Conservation (phyloP, 1,140 invertebrate genomes). For the Eueides isabella region DNA sequence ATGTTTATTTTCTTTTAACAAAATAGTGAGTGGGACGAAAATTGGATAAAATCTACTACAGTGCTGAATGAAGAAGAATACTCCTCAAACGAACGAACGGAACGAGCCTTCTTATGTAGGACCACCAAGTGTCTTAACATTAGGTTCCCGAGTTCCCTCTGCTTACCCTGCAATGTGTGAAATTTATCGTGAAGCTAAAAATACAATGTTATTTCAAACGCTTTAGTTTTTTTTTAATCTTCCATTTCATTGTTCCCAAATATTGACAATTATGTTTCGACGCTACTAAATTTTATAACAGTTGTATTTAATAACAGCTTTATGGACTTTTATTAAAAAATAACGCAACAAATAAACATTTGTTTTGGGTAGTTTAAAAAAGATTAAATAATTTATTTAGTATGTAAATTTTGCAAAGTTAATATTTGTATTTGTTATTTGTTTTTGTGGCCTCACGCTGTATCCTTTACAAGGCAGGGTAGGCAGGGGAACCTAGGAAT, state of each 20-base stretch:
- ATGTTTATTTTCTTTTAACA: no score
- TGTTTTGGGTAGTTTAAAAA: neutral
- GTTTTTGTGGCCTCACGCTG: no score
- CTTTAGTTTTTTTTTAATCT: neutral
- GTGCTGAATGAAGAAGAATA: no score
- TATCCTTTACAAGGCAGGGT: no score
- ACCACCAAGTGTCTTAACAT: neutral
- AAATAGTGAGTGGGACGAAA: no score
- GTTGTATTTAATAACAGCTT: neutral
- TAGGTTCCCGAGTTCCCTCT: neutral
- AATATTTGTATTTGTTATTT: no score
- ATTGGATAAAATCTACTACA: no score
- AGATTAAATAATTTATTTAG: neutral
- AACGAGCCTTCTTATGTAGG: no score
- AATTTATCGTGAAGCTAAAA: neutral
- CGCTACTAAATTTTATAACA: neutral
- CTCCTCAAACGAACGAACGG: no score
- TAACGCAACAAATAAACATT: neutral
- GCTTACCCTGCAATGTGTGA: neutral
- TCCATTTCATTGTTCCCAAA: neutral
- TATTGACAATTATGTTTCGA: slow-evolving; percentile 7
- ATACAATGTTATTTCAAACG: neutral
- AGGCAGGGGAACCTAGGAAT: no score
- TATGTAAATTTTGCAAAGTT: neutral
- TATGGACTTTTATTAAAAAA: neutral